Evolutionary conservation across 2,797 vertebrate species (phyloP).

Genomic region (Botia kubotai): DNA sequence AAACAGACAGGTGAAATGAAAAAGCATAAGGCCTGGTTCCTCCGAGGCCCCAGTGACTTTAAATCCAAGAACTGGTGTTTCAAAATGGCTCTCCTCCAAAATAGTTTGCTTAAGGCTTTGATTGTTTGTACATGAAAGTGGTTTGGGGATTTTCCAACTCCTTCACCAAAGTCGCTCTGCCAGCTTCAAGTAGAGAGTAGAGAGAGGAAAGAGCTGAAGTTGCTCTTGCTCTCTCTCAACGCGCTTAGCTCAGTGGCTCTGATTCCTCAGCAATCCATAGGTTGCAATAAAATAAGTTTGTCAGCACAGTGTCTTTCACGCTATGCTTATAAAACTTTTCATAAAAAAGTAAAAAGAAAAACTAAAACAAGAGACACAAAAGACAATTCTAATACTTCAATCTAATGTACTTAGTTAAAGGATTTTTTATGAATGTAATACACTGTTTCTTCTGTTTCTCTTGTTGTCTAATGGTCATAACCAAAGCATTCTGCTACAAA

Average conservation of each 20-base stretch:
- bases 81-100: conserved; percentile 94
- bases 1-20: conserved; percentile 60
- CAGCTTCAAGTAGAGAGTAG: conserved; percentile 54
- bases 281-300: conserved; percentile 86
- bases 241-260: conserved; percentile 83
- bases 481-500: conserved; percentile 65
- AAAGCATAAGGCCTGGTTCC: conserved; percentile 69
- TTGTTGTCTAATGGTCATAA: conserved; percentile 66
- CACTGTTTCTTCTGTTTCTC: conserved; percentile 59
- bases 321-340: conserved; percentile 66
- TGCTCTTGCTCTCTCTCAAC: conserved; percentile 63
- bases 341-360: conserved; percentile 72
- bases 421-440: conserved; percentile 73
- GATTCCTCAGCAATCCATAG: conserved; percentile 97
- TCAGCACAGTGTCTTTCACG: conserved; percentile 73
- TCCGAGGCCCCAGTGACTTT: conserved; percentile 69
- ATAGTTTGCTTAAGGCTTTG: conserved; percentile 93
- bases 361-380: conserved; percentile 66
- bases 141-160: conserved; percentile 65
- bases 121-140: conserved; percentile 84
- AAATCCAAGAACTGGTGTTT: conserved; percentile 82
- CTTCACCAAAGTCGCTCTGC: conserved; percentile 48
- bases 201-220: conserved; percentile 56
- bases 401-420: conserved; percentile 77
- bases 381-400: conserved; percentile 78